Conservation (phyloP, 1,140 invertebrate species). For the Helicoverpa zea region DNA sequence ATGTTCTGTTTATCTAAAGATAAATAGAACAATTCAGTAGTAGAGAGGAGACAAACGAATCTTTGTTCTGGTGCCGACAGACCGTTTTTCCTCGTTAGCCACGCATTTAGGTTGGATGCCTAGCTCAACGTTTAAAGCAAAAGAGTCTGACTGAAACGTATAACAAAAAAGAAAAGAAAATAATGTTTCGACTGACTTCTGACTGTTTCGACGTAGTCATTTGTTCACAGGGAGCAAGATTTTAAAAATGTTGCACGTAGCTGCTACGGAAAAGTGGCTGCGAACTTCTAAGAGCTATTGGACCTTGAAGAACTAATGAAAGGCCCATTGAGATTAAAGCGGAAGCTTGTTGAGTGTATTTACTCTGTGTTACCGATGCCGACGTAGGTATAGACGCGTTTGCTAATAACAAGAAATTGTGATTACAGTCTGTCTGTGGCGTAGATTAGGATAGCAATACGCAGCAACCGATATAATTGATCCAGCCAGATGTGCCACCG, state of each 20-base stretch:
- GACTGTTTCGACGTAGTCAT: not conserved
- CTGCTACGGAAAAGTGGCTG: not conserved
- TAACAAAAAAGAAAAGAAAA: not conserved
- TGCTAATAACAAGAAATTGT: too few species aligned
- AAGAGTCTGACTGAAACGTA: not conserved
- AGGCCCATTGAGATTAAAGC: slow-evolving; percentile 9
- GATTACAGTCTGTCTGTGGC: too few species aligned
- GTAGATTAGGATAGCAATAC: too few species aligned
- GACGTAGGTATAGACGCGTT: too few species aligned
- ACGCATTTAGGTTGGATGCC: not conserved
- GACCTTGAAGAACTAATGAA: slow-evolving; percentile 14
- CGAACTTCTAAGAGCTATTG: not conserved
- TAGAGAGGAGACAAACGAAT: not conserved
- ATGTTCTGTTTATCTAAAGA: not conserved
- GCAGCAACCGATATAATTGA: too few species aligned
- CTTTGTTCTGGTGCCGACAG: not conserved
- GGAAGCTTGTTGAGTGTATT: not conserved
- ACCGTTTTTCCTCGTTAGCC: not conserved
- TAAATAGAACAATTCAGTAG: not conserved
- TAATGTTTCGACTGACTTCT: not conserved
- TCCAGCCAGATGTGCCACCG: too few species aligned
- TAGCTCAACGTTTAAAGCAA: not conserved
- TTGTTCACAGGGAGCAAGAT: not conserved
- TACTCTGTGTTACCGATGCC: not conserved
- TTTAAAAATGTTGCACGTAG: not conserved